Base-by-base conservation (phyloP, 2,888 invertebrate genomes). In the Lithophane socia region DNA sequence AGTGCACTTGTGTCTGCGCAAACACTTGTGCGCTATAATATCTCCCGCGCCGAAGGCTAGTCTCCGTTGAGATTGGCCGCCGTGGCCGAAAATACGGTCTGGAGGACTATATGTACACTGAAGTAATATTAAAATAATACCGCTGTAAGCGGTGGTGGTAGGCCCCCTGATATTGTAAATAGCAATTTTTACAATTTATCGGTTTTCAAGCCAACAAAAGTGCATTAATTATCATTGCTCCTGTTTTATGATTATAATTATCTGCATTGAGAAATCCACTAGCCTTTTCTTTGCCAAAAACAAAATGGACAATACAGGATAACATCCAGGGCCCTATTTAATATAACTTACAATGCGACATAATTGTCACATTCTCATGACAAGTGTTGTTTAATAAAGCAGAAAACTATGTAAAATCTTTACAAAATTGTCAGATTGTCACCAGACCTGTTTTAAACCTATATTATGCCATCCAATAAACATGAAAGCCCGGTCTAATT, bases 401-500 rank as follows among this genome's bases (percentile, higher is more conserved):
- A 29, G 8, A 47, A 47, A 66, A 47, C 3, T 8, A 24, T 21
- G 12, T 4, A 66, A 7, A 65, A n/a, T 10, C 5, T 7, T 24
- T 8, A 29, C 8, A 24, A 66, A 12, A 47, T 3, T 13, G 21
- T 21, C 21, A 4, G 8, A 49, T 3, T 49, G 1, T 65, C 18
- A n/a, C n/a, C n/a, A n/a, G n/a, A n/a, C n/a, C n/a, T n/a, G n/a
- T n/a, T n/a, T n/a, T n/a, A n/a, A n/a, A 13, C 47, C 21, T 47
- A 42, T 2, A 13, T 61, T 44, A 24, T 13, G 16, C 44, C 44
- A n/a, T n/a, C 8, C n/a, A 42, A 56, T n/a, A 49, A n/a, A 73
- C 42, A 52, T 52, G 37, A 71, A 77, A 71, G 72, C 9, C 29
- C 29, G 18, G 5, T 65, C 47, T 73, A 80, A 73, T 65, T 37